Conservation (phyloP, 2,797 vertebrate genomes). For the Gymnothorax reevesii region DNA sequence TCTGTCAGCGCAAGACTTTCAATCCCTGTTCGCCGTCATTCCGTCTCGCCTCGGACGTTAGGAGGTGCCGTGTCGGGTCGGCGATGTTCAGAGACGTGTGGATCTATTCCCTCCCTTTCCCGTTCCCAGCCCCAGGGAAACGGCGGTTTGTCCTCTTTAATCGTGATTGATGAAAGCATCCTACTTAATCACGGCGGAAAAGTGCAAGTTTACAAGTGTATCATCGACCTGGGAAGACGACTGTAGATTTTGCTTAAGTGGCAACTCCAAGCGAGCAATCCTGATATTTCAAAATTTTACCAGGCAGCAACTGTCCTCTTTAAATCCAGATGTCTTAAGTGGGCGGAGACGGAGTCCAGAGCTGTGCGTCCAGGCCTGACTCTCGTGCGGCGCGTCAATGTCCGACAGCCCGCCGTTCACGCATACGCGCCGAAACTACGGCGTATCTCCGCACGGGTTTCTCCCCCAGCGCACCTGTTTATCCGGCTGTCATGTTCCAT, state of each 20-base stretch:
- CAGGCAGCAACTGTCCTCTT: background rate
- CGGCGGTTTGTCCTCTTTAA: constrained; percentile 38
- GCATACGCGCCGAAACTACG: background rate
- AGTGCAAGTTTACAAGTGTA: constrained; percentile 9
- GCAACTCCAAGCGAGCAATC: background rate
- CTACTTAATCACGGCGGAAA: constrained; percentile 30
- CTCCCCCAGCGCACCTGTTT: constrained; percentile 49
- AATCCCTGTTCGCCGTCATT: background rate
- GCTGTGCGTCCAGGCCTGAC: background rate
- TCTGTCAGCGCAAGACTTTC: background rate
- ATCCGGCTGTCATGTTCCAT: constrained; percentile 51
- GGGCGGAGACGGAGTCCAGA: background rate
- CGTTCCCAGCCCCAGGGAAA: constrained; percentile 29
- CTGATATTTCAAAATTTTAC: background rate
- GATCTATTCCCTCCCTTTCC: constrained; percentile 4
- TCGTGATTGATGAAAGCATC: constrained; percentile 45
- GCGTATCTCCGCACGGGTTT: background rate
- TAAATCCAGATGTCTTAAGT: background rate
- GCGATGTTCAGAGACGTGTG: background rate
- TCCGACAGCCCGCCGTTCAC: background rate
- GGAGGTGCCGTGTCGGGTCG: background rate
- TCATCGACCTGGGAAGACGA: constrained; percentile 28
- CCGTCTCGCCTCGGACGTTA: background rate
- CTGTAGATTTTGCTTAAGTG: background rate
- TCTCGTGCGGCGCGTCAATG: background rate